A percentile compares a stretch with the other conserved stretches of the same genome.
phyloP scores from a whole-genome alignment of 53 echinoderm and acorn worm species.

The Apostichopus leukothele region DNA sequence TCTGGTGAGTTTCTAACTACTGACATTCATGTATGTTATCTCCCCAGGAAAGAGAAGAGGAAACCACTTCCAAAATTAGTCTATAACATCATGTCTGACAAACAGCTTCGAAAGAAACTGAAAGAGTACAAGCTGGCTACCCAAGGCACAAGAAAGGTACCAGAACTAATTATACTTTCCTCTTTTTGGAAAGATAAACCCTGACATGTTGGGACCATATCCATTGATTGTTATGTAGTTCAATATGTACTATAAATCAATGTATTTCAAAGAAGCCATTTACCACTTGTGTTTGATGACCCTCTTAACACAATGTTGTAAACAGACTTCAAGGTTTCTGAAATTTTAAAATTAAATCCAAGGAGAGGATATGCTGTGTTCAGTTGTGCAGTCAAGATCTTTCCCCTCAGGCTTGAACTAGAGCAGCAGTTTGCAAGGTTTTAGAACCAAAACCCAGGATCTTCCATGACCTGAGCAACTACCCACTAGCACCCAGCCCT shows the following conservation, averaged over 20 bases:
- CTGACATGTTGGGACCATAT: neutral
- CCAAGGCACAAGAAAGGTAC: slow-evolving; percentile 69
- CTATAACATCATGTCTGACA: slow-evolving; percentile 86
- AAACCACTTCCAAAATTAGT: slow-evolving; percentile 80
- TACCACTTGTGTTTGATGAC: neutral
- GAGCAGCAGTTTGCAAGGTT: too few relatives aligned
- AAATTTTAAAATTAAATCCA: too few relatives aligned
- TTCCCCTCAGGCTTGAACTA: too few relatives aligned
- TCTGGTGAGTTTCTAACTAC: neutral
- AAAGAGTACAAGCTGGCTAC: slow-evolving; percentile 72
- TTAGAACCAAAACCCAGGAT: too few relatives aligned
- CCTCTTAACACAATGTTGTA: too few relatives aligned
- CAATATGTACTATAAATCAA: too few relatives aligned
- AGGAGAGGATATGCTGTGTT: too few relatives aligned
- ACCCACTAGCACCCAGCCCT: too few relatives aligned
- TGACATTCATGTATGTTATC: neutral
- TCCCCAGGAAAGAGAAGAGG: slow-evolving; percentile 67
- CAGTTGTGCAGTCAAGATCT: too few relatives aligned
- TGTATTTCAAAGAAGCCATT: neutral
- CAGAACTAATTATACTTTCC: neutral
- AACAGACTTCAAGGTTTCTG: too few relatives aligned
- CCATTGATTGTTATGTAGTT: too few relatives aligned
- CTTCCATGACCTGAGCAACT: too few relatives aligned
- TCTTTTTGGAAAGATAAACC: neutral
- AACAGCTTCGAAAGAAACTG: slow-evolving; percentile 85